phyloP scores from a whole-genome alignment of 2,113 vertebrate species.

The Amazona guildingii region DNA sequence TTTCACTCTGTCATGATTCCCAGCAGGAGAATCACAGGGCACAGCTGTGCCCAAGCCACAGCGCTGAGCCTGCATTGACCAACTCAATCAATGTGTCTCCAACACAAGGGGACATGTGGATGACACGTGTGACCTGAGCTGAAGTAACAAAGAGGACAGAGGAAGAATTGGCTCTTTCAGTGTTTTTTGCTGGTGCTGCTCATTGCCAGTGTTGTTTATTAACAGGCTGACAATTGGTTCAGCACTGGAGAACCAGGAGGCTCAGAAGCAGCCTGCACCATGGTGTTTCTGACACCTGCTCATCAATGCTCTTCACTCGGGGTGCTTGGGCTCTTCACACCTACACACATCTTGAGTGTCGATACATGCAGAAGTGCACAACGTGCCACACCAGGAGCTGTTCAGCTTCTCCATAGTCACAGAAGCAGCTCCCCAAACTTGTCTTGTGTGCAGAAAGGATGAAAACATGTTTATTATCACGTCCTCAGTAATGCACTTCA shows the following conservation, averaged over 20 bases:
- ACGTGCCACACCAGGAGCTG: fast-evolving
- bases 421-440: not conserved
- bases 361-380: not conserved
- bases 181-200: too few relatives aligned
- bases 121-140: not conserved
- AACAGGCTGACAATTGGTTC: not conserved
- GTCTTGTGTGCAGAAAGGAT: not conserved
- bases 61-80: not conserved
- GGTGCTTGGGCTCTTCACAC: not conserved
- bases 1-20: not conserved
- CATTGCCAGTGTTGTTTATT: not conserved
- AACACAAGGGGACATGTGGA: not conserved
- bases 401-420: not conserved
- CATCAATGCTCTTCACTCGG: fast-evolving
- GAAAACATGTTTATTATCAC: not conserved
- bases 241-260: too few relatives aligned
- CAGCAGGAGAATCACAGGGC: too few relatives aligned
- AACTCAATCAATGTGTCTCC: not conserved
- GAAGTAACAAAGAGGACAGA: not conserved
- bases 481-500: not conserved
- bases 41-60: too few relatives aligned
- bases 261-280: fast-evolving
- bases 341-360: too few relatives aligned
- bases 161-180: not conserved
- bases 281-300: fast-evolving